Evolutionary conservation across 2,888 invertebrate species (phyloP), one percentile per base, ranked within the genome.

Genomic region (Metallyticus violacea): DNA sequence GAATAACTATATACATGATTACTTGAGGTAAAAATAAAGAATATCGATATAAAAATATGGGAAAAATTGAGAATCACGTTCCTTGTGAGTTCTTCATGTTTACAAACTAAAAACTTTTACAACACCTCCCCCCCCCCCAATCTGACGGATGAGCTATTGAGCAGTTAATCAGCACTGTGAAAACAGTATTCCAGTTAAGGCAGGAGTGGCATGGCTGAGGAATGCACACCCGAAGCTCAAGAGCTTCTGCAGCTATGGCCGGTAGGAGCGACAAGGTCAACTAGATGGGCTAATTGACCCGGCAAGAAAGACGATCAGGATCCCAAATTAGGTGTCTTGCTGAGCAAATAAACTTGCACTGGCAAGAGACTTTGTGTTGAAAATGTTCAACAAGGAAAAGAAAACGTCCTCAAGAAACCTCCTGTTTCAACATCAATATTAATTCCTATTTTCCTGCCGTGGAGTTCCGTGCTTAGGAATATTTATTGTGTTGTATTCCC

Each of bases 241-340:
- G n/a, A n/a, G n/a, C 40, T 15, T 62, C 40, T 62, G 40, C 22
- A 15, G 40, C 25, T 77, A 25, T 77, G 22, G 76, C 25, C 26
- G 25, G 28, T 77, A 15, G 28, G 40, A 62, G 15, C 40, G 40
- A 62, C 87, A 85, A 87, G 87, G 85, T 85, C 87, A 87, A 87
- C 87, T 30, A 81, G 87, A 81, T 82, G 82, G 62, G 77, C 85
- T 87, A 87, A 87, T 87, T 87, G 87, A 87, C 87, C 87, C 87
- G 40, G 30, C 77, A 83, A 62, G 40, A 62, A 22, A 62, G 28
- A 85, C 77, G 85, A 87, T 85, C 87, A 81, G 80, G 83, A 83
- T 81, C 85, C 87, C 85, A 81, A 87, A 87, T 85, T 87, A 87
- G 87, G 85, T 83, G 83, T 83, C 77, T 83, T 77, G n/a, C 28